phyloP scores from a whole-genome alignment of 2,797 vertebrate species.

The Siniperca scherzeri region DNA sequence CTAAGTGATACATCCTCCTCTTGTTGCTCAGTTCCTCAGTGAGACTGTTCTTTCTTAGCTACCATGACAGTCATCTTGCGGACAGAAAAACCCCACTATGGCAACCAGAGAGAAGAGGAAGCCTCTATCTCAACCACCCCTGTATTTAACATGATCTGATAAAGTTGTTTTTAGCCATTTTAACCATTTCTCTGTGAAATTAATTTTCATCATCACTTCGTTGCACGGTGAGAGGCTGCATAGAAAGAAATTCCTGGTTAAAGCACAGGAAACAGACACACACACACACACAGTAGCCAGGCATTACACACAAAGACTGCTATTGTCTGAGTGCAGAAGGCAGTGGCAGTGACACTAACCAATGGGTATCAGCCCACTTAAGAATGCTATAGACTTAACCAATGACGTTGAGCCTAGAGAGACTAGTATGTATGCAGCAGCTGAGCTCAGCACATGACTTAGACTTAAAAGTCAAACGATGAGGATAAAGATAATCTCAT shows the following conservation, averaged over 20 bases:
- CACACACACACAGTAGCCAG: constrained; percentile 31
- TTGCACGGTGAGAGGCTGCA: constrained; percentile 30
- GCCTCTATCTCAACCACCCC: constrained; percentile 25
- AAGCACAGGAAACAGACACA: constrained; percentile 48
- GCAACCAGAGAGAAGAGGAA: constrained; percentile 58
- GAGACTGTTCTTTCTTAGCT: constrained; percentile 42
- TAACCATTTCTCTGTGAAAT: constrained; percentile 43
- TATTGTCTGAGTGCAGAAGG: constrained; percentile 77
- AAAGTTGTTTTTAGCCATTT: constrained; percentile 22
- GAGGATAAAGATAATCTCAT: constrained; percentile 37
- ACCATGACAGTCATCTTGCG: constrained; percentile 23
- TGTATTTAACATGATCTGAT: constrained; percentile 32
- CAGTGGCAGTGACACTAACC: constrained; percentile 73
- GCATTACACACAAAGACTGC: constrained; percentile 73
- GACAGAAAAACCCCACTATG: constrained; percentile 26
- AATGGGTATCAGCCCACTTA: constrained; percentile 72
- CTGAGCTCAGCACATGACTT: constrained; percentile 58
- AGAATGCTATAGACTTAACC: constrained; percentile 65
- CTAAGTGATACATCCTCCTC: constrained; percentile 57
- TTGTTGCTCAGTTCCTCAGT: constrained; percentile 60
- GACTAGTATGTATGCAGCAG: constrained; percentile 50
- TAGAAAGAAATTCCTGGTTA: constrained; percentile 54
- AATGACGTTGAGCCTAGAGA: constrained; percentile 50
- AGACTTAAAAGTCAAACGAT: constrained; percentile 27
- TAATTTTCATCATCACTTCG: constrained; percentile 53